Evolutionary conservation across 2,888 invertebrate genomes (phyloP), one percentile per base, ranked within the genome.

Genomic region (Pristionchus exspectatus): DNA sequence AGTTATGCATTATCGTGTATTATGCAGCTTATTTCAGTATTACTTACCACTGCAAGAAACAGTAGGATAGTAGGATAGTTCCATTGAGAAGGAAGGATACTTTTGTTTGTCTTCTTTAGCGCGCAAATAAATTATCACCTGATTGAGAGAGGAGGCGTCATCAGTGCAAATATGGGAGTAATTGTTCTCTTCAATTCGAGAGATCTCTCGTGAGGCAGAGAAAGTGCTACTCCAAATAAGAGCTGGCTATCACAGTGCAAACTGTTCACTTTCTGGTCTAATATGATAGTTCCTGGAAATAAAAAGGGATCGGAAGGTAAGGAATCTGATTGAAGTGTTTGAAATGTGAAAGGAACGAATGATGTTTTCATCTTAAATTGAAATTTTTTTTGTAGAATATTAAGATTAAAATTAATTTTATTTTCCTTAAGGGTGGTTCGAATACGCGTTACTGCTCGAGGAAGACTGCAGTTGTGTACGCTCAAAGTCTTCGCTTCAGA

Each of bases 401-500:
- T 38, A 38, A 38, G 5, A 38, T 5, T 38, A 66, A 66, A 66
- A 66, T 66, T 2, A 66, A 72, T 72, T 16, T 9, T 81, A 12
- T 12, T n/a, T 83, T 38, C 38, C 63, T 87, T 9, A 77, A 77
- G 77, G 10, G 90, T 94, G 63, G 88, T 91, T 16, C 84, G 91
- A 21, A 87, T 94, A 5, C 90, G 92, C 30, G 90, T 94, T 38
- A 91, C 90, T 2, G 91, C 93, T 33, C 90, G 90, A 21, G 90
- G 89, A 10, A 90, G 93, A 16, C 91, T 94, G 21, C 93, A 94
- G 77, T 87, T 94, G 27, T 94, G 94, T 90, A 91, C 92, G 56
- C 90, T 92, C 14, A 91, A 92, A 63, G 92, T 92, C 50, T 93
- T 92, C 90, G 93, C 94, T 16, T 91, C 92, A 24, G 91, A 94